Percentiles rank a stretch among this genome's conserved stretches.
Evolutionary conservation across 2,113 vertebrate species (phyloP).

Genomic region (Pluvialis apricaria): DNA sequence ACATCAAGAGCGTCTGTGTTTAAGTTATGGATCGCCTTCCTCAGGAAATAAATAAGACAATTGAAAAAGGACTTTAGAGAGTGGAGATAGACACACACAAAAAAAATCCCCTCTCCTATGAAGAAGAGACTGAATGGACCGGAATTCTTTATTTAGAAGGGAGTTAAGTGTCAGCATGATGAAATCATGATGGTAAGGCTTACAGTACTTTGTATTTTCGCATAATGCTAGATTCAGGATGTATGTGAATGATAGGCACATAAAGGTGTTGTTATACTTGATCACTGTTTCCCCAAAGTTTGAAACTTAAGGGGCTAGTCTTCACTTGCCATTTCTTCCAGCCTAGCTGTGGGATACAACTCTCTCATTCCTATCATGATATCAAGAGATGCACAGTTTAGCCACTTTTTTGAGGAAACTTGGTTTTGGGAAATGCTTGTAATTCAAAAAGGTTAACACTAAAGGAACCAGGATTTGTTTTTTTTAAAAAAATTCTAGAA

Average conservation of each 20-base stretch:
- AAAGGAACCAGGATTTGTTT: background rate
- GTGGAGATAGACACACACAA: background rate
- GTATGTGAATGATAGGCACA: background rate
- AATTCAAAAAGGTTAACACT: background rate
- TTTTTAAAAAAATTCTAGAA: background rate
- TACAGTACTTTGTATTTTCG: background rate
- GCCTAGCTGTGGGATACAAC: background rate
- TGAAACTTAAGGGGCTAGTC: background rate
- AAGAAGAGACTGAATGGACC: background rate
- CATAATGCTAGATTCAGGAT: background rate
- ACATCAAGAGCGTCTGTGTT: background rate
- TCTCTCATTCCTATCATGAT: background rate
- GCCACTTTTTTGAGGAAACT: background rate
- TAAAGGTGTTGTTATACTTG: background rate
- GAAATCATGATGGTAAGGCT: background rate
- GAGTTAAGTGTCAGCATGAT: background rate
- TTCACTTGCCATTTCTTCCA: background rate
- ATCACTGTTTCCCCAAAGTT: background rate
- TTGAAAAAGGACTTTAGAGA: background rate
- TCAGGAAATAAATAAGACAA: background rate
- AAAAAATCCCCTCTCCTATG: background rate
- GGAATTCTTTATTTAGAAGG: background rate
- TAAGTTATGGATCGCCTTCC: background rate
- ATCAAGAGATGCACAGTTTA: background rate
- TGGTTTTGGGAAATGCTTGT: background rate